phyloP scores from a whole-genome alignment of 2,797 vertebrate genomes.

The Artibeus jamaicensis region DNA sequence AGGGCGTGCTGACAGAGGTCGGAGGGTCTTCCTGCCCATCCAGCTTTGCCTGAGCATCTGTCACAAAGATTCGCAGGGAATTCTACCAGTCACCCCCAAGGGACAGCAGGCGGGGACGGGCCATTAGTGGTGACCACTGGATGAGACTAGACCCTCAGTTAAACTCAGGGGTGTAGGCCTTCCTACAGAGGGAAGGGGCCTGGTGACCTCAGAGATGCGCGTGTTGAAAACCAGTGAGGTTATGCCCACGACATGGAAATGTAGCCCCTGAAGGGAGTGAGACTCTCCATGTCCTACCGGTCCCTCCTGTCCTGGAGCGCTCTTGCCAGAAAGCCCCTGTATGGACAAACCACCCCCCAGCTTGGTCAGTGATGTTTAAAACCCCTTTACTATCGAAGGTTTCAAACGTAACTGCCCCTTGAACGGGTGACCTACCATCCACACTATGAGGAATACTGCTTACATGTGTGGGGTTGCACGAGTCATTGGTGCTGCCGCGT shows the following conservation, averaged over 20 bases:
- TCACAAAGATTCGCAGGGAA: not conserved
- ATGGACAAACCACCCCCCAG: too few relatives aligned
- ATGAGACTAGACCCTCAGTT: not conserved
- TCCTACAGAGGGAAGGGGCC: not conserved
- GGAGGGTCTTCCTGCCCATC: not conserved
- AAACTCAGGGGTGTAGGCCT: not conserved
- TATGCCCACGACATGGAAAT: not conserved
- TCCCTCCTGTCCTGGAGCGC: not conserved
- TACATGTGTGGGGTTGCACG: not conserved
- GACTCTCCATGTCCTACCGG: not conserved
- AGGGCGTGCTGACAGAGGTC: not conserved
- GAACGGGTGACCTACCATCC: not conserved
- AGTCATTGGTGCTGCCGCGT: not conserved
- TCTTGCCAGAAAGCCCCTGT: not conserved
- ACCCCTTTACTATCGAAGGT: not conserved
- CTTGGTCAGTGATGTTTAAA: not conserved
- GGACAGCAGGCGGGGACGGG: not conserved
- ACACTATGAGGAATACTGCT: not conserved
- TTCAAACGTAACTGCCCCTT: not conserved
- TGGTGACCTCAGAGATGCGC: not conserved
- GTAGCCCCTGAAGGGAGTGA: accelerated
- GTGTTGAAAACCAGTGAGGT: not conserved
- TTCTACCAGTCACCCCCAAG: not conserved
- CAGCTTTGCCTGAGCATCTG: not conserved
- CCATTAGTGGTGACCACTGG: not conserved